Base-by-base conservation (phyloP, 92 coral and sea anemone species). In the Palythoa grandiflora region DNA sequence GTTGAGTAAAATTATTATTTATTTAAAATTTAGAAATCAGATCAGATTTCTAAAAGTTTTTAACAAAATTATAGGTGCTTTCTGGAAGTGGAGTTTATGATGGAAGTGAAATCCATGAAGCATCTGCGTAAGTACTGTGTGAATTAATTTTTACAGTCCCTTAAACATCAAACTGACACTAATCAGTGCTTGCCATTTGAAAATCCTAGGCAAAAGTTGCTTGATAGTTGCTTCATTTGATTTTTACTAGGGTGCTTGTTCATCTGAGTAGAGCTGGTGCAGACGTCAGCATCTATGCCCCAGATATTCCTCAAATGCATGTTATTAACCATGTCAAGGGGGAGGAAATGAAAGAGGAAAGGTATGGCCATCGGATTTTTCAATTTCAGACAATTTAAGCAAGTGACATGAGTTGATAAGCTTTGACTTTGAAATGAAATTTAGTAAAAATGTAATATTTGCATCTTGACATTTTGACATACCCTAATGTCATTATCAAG, bases 81-180 rank as follows among this genome's bases (percentile, higher is more conserved):
- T 94, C 98, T n/a, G 98, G 98, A 38, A 92, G 84, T 93, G 98
- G 98, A 20, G 98, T 94, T 11, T 94, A 89, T 87, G 98, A 94
- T 93, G 98, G 95, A 36, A 50, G 95, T 77, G 98, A 94, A 76
- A 75, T 94, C 14, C 98, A 94, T 79, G 98, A 94, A 75, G 95
- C 98, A 40, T 93, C 98, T 66, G 94, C 98, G 98, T 94, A 92
- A 88, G 97, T 84, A 44, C 50, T 4, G 50, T 8, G 7, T 55
- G 61, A 15, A 55, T 55, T 2, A 15, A 55, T 15, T 55, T 55
- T 55, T 55, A 15, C 61, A 55, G 61, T 8, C 0, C 1, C 17
- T 55, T 55, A 55, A 3, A 55, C 11, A 55, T 44, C 2, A 44
- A 44, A 44, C 50, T 44, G 50, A 44, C 50, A 44, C 50, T 44